Percentiles rank a stretch among this genome's conserved stretches.
These are phyloP conservation scores for Labia minor DNA, from an alignment of 2,888 invertebrate species.

Conservation along the genomic window DNA sequence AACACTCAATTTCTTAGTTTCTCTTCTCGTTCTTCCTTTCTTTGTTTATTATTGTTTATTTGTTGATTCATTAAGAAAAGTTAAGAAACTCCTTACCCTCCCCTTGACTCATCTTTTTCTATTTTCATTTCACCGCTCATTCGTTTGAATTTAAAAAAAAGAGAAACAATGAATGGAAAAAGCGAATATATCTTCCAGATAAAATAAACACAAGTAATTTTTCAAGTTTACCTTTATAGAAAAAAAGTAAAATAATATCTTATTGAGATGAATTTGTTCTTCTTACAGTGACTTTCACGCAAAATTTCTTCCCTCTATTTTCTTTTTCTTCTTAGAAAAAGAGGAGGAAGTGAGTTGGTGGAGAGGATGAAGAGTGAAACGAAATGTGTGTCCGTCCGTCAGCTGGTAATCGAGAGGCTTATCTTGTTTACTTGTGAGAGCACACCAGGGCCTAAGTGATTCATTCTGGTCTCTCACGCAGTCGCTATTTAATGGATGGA, in stretches of 20 bases:
- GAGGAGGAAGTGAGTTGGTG: too few relatives aligned
- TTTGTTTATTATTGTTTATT: too few relatives aligned
- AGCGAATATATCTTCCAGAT: background rate
- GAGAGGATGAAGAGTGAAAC: too few relatives aligned
- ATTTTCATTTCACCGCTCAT: too few relatives aligned
- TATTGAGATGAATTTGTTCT: background rate
- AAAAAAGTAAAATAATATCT: background rate
- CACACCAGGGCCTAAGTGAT: background rate
- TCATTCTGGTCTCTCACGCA: background rate
- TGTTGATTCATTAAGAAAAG: too few relatives aligned
- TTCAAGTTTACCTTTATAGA: background rate
- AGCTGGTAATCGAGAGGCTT: slow-evolving; percentile 6
- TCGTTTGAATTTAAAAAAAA: too few relatives aligned
- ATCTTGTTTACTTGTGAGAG: background rate
- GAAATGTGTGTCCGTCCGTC: background rate
- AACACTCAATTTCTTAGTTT: too few relatives aligned
- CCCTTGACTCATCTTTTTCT: background rate
- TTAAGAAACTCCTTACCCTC: background rate
- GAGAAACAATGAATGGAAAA: background rate
- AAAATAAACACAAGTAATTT: background rate
- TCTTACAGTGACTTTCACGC: too few relatives aligned
- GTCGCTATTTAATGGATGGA: background rate
- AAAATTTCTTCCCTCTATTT: too few relatives aligned
- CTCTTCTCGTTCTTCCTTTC: too few relatives aligned
- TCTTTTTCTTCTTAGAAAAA: too few relatives aligned